Percentiles rank a stretch among this genome's conserved stretches.
Conservation (phyloP, 92 coral and sea anemone genomes). For the Blastomussa wellsi region DNA sequence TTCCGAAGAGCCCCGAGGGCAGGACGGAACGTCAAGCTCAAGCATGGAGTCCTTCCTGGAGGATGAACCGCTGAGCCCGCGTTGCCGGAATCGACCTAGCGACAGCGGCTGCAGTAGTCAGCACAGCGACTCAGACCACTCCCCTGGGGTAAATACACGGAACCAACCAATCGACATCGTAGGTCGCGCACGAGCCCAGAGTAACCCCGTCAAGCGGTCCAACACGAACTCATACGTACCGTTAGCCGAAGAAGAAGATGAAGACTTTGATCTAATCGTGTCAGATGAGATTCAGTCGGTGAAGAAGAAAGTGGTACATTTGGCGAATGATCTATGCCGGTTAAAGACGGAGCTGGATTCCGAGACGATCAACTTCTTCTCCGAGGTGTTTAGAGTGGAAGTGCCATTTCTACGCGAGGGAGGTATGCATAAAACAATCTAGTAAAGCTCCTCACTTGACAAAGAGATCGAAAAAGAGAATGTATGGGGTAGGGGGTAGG, state of each 20-base stretch:
- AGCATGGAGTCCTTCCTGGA: slow-evolving; percentile 83
- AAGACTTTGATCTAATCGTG: slow-evolving; percentile 47
- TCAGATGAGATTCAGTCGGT: slow-evolving; percentile 60
- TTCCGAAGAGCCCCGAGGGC: not conserved
- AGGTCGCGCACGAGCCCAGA: slow-evolving; percentile 39
- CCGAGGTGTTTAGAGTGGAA: slow-evolving; percentile 75
- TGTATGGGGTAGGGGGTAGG: not conserved
- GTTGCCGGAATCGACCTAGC: slow-evolving; percentile 59
- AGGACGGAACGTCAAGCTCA: slow-evolving; percentile 62
- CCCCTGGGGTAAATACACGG: slow-evolving; percentile 45
- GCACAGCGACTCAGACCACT: slow-evolving; percentile 72
- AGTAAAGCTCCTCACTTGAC: not conserved
- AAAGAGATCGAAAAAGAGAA: too few relatives aligned
- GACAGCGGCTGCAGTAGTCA: slow-evolving; percentile 93
- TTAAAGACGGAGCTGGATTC: slow-evolving; percentile 76
- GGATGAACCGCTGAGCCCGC: slow-evolving; percentile 82
- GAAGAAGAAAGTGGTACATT: slow-evolving; percentile 64
- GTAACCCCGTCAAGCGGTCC: slow-evolving; percentile 20
- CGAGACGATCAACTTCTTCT: slow-evolving; percentile 79
- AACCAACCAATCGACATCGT: slow-evolving; percentile 42
- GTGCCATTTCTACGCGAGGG: slow-evolving; percentile 50
- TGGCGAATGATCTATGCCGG: slow-evolving; percentile 70
- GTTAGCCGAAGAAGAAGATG: slow-evolving; percentile 83
- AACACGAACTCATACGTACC: slow-evolving; percentile 62
- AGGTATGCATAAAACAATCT: slow-evolving; percentile 39